A percentile compares a stretch with the other conserved stretches of the same genome.
These are phyloP conservation scores for Drosophila pseudotakahashii DNA, from an alignment of 2,888 invertebrate genomes.

Conservation along the genomic window DNA sequence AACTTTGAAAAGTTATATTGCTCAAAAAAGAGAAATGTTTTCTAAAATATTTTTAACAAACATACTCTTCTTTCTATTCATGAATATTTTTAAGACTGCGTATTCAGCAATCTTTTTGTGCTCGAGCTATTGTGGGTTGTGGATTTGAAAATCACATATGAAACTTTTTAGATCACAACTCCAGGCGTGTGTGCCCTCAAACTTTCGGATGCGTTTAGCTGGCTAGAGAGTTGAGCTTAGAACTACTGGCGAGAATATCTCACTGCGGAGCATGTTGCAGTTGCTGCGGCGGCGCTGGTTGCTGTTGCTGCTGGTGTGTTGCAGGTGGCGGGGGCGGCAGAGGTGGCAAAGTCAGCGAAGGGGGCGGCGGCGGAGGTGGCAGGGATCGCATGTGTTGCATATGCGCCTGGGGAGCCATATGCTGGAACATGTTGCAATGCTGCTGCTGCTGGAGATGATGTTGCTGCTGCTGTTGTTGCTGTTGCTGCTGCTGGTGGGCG, in stretches of 20 bases:
- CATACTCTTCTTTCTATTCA: background rate
- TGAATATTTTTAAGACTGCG: background rate
- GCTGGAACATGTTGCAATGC: slow-evolving; percentile 82
- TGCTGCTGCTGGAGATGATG: slow-evolving; percentile 71
- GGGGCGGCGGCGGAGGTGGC: slow-evolving; percentile 74
- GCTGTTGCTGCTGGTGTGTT: slow-evolving; percentile 55
- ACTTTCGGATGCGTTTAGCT: slow-evolving; percentile 40
- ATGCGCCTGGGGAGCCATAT: slow-evolving; percentile 82
- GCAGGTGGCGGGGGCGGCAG: slow-evolving; percentile 59
- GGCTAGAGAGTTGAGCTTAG: slow-evolving; percentile 72
- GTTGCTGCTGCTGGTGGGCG: slow-evolving; percentile 65
- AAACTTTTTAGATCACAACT: slow-evolving; percentile 27
- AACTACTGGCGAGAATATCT: slow-evolving; percentile 53
- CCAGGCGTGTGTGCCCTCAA: slow-evolving; percentile 24
- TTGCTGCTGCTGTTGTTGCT: slow-evolving; percentile 61
- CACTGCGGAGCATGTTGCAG: slow-evolving; percentile 61
- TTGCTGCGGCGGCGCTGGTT: slow-evolving; percentile 62
- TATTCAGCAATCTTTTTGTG: background rate
- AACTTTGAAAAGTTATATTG: background rate
- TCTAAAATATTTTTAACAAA: too few relatives aligned
- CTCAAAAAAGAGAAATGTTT: background rate
- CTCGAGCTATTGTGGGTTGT: background rate
- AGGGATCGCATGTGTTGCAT: slow-evolving; percentile 81
- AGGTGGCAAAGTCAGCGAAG: slow-evolving; percentile 57
- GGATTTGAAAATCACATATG: slow-evolving; percentile 12